A percentile compares a stretch with the other conserved stretches of the same genome.
Evolutionary conservation across 2,888 invertebrate species (phyloP).

Genomic region (Steinernema hermaphroditum): DNA sequence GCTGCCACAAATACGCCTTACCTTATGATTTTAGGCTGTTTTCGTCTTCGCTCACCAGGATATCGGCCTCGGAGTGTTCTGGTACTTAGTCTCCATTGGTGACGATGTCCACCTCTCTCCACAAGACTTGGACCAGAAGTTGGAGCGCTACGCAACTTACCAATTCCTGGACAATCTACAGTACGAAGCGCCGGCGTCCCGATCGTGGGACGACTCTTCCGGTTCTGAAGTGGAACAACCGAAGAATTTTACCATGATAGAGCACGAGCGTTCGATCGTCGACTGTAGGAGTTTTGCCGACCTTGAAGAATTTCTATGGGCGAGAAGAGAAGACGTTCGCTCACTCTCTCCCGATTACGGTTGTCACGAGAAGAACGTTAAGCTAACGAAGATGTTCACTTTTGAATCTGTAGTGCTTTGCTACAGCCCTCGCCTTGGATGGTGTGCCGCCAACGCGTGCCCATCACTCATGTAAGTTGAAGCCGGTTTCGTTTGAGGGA

Average conservation of each 20-base stretch:
- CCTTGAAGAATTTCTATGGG: background rate
- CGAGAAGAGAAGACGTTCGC: background rate
- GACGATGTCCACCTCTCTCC: background rate
- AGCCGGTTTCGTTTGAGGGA: too few relatives aligned
- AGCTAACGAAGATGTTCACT: background rate
- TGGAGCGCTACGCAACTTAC: background rate
- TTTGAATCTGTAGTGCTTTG: background rate
- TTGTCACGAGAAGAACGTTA: background rate
- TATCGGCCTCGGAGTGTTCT: background rate
- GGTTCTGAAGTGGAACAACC: background rate
- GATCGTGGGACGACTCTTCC: too few relatives aligned
- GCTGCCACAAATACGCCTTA: background rate
- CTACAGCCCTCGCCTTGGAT: background rate
- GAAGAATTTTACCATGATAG: background rate
- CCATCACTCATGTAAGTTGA: too few relatives aligned
- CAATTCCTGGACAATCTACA: background rate
- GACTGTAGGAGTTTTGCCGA: background rate
- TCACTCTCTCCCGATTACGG: background rate
- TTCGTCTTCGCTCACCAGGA: background rate
- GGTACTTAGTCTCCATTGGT: background rate
- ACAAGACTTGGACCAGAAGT: background rate
- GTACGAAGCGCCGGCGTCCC: too few relatives aligned
- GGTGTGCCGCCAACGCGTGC: background rate
- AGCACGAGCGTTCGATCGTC: background rate
- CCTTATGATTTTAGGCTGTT: background rate